Conservation (phyloP, 1,140 invertebrate species). For the Reticulitermes speratus region DNA sequence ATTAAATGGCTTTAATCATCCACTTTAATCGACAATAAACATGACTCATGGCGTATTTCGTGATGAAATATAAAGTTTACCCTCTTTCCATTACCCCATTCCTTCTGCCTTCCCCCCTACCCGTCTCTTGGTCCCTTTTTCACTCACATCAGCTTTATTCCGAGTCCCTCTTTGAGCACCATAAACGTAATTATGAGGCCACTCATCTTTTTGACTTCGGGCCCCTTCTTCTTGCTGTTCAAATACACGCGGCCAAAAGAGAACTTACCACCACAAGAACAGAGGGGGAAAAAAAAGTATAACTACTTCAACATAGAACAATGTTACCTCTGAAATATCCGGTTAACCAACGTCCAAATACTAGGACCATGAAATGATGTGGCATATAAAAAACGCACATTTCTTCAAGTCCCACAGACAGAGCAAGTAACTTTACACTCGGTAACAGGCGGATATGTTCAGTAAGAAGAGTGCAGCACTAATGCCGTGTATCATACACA, state of each 20-base stretch:
- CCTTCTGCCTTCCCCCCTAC: background rate
- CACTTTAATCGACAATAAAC: conserved; percentile 6
- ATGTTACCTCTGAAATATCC: background rate
- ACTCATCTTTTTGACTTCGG: conserved; percentile 15
- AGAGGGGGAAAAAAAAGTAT: background rate
- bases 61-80: conserved; percentile 14
- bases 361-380: too few species aligned
- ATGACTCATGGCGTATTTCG: conserved; percentile 10
- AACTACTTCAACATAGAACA: background rate
- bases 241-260: background rate
- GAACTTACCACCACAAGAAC: background rate
- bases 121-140: background rate
- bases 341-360: background rate
- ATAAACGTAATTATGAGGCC: conserved; percentile 6
- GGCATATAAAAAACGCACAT: too few species aligned
- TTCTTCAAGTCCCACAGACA: too few species aligned
- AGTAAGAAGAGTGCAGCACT: too few species aligned
- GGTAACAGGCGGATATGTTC: too few species aligned
- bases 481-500: too few species aligned
- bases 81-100: conserved; percentile 8
- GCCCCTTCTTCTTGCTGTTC: background rate
- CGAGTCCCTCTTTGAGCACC: background rate
- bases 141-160: background rate
- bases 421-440: too few species aligned
- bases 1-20: background rate